Conservation (phyloP, 2,888 invertebrate species). For the Melanostoma scalare region DNA sequence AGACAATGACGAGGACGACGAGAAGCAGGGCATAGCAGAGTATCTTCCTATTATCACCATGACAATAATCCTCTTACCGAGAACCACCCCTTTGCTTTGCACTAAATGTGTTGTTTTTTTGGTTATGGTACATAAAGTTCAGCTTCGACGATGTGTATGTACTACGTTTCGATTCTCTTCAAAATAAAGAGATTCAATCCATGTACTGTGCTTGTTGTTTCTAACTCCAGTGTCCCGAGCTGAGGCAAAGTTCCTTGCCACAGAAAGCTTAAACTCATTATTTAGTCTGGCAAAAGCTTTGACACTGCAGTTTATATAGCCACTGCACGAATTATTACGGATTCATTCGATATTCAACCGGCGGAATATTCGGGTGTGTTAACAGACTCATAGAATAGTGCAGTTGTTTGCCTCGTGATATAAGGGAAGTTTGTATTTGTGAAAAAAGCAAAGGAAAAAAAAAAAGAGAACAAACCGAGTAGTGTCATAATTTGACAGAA, state of each 20-base stretch:
- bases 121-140: slow-evolving; percentile 12
- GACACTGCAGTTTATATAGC: slow-evolving; percentile 55
- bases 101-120: not conserved
- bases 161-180: slow-evolving; percentile 27
- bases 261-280: slow-evolving; percentile 17
- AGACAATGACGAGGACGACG: slow-evolving; percentile 21
- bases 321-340: slow-evolving; percentile 39
- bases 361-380: slow-evolving; percentile 69
- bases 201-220: not conserved
- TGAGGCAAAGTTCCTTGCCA: not conserved
- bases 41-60: not conserved
- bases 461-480: slow-evolving; percentile 6
- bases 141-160: slow-evolving; percentile 13
- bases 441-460: slow-evolving; percentile 18
- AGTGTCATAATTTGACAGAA: slow-evolving; percentile 45
- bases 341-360: slow-evolving; percentile 75
- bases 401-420: slow-evolving; percentile 57
- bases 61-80: slow-evolving; percentile 33
- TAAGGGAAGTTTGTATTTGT: slow-evolving; percentile 47
- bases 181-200: slow-evolving; percentile 17
- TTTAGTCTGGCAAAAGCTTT: slow-evolving; percentile 31
- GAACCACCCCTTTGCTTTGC: slow-evolving; percentile 8
- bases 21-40: slow-evolving; percentile 8
- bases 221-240: not conserved
- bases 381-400: slow-evolving; percentile 7